Percentiles rank a stretch among this genome's conserved stretches.
phyloP scores from a whole-genome alignment of 2,797 vertebrate genomes.

The Gobionotothen gibberifrons region DNA sequence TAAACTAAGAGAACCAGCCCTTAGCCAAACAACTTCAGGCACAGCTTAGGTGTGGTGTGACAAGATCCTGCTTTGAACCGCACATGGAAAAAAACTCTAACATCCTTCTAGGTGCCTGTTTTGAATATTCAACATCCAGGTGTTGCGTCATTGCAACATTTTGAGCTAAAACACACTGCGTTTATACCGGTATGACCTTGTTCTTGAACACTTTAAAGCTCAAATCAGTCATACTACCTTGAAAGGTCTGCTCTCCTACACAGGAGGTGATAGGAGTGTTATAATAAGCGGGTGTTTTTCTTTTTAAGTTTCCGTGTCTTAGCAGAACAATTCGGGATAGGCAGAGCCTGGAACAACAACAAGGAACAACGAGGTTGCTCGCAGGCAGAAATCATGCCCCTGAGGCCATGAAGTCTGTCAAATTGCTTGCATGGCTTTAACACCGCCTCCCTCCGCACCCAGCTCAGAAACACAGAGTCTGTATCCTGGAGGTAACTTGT shows the following conservation, averaged over 20 bases:
- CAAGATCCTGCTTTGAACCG: constrained; percentile 29
- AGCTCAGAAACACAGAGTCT: constrained; percentile 24
- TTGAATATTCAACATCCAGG: neutral
- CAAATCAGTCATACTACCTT: constrained; percentile 22
- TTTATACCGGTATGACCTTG: constrained; percentile 26
- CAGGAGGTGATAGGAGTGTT: constrained; percentile 46
- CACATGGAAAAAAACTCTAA: neutral
- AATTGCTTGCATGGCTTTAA: constrained; percentile 60
- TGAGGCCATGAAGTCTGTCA: constrained; percentile 55
- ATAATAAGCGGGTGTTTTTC: constrained; percentile 18
- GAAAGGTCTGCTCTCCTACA: constrained; percentile 36
- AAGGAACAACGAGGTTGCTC: constrained; percentile 25
- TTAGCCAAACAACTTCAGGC: constrained; percentile 39
- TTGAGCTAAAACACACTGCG: constrained; percentile 13
- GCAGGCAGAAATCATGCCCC: constrained; percentile 55
- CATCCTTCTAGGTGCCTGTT: neutral
- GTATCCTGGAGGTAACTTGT: constrained; percentile 48
- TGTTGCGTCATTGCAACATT: neutral
- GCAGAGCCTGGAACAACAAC: constrained; percentile 41
- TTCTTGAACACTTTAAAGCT: constrained; percentile 16
- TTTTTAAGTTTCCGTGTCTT: constrained; percentile 25
- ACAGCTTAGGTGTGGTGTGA: constrained; percentile 20
- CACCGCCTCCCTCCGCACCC: constrained; percentile 42
- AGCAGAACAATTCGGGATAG: constrained; percentile 24
- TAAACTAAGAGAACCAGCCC: constrained; percentile 7